These are phyloP conservation scores for Meiosimyza platycephala DNA, from an alignment of 2,888 invertebrate species.

Conservation along the genomic window DNA sequence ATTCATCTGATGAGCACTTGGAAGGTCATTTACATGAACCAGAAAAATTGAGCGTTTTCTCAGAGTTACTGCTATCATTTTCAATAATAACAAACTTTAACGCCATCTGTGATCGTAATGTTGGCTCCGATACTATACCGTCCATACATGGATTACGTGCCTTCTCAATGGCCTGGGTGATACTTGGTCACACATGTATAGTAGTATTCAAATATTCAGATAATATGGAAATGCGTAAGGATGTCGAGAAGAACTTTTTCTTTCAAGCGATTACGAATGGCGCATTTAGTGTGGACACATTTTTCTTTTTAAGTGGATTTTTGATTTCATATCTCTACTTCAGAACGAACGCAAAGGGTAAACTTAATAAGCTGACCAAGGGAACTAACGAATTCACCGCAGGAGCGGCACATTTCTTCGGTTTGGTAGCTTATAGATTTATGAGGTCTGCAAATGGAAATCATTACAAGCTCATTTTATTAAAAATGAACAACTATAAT, in stretches of 20 bases:
- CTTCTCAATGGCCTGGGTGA: conserved; percentile 78
- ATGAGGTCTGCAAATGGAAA: conserved; percentile 70
- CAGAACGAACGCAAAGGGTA: conserved; percentile 80
- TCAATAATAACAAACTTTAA: conserved; percentile 82
- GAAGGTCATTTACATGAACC: conserved; percentile 70
- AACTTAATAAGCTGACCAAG: conserved; percentile 75
- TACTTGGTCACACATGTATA: conserved; percentile 81
- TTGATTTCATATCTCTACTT: conserved; percentile 88
- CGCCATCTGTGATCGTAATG: conserved; percentile 82
- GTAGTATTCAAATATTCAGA: conserved; percentile 87
- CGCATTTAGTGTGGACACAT: conserved; percentile 84
- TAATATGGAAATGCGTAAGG: conserved; percentile 79
- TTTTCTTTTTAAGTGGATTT: conserved; percentile 86
- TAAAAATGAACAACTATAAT: not conserved
- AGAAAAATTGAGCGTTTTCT: conserved; percentile 64
- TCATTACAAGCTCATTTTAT: not conserved
- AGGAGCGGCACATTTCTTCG: conserved; percentile 78
- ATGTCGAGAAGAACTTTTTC: conserved; percentile 81
- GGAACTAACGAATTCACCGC: conserved; percentile 74
- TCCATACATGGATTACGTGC: conserved; percentile 78
- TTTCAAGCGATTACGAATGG: conserved; percentile 85
- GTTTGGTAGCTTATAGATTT: conserved; percentile 81
- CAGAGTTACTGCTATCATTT: conserved; percentile 80
- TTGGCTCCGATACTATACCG: conserved; percentile 83
- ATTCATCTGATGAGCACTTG: conserved; percentile 71